Evolutionary conservation across 2,797 vertebrate genomes (phyloP), one percentile per base, ranked within the genome.

Genomic region (Sebastes nivosus): DNA sequence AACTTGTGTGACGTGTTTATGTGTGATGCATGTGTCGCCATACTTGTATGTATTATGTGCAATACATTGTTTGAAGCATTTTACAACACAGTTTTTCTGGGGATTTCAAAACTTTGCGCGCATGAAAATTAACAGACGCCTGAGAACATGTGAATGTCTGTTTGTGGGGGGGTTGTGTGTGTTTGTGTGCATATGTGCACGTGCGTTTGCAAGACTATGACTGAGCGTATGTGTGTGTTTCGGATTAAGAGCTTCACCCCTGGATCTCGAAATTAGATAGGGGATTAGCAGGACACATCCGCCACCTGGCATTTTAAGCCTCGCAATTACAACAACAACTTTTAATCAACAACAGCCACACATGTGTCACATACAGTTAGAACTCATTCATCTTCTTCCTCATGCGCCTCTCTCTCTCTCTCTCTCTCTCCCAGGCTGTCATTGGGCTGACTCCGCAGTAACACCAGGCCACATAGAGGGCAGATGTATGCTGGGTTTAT

Each of bases 201-300:
- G 72, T 64, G 81, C 82, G 79, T 82, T 86, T 84, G 90, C 70
- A 87, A 85, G 84, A 87, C 88, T 85, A 77, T 66, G 82, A 87
- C 85, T 24, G 84, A 81, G 90, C 20, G 69, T 84, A 78, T 93
- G 90, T 92, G 92, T 93, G 90, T 93, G 92, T 93, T 93, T 91
- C 11, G 90, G 93, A 94, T 93, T 94, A 94, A 93, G 89, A 92
- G 94, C 93, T 95, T 95, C 93, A 94, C 92, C 93, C 90, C 92
- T 93, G 92, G 92, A 95, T 94, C 93, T 93, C 87, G 80, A 94
- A 93, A 95, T 94, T 92, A 95, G 94, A 94, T 92, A 88, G 88
- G 89, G 91, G 93, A 94, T 95, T 95, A 94, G 81, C 79, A 82
- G 89, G 89, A 95, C 90, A 94, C 93, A 94, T 95, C 90, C 90